Conservation (phyloP, 1,140 invertebrate species). For the Saccostrea glomerata region DNA sequence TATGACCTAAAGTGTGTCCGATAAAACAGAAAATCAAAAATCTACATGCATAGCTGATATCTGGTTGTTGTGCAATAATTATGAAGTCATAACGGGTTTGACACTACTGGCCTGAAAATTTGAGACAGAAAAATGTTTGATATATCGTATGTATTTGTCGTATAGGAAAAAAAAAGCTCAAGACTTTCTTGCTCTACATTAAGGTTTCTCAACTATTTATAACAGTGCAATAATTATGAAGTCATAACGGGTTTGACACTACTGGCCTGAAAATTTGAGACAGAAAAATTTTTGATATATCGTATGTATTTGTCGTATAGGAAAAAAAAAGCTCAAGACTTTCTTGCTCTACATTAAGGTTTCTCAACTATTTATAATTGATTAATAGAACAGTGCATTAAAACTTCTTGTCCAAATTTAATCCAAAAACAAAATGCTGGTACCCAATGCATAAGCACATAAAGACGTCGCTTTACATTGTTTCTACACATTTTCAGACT, state of each 20-base stretch:
- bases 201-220: too few relatives aligned
- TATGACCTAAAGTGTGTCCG: neutral
- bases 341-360: too few relatives aligned
- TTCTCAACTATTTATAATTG: too few relatives aligned
- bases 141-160: neutral
- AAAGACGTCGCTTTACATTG: too few relatives aligned
- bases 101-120: conserved; percentile 22
- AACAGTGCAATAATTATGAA: neutral
- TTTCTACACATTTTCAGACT: neutral
- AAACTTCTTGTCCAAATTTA: too few relatives aligned
- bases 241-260: neutral
- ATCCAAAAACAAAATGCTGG: too few relatives aligned
- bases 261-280: conserved; percentile 22
- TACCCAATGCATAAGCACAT: too few relatives aligned
- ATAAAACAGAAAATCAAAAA: neutral
- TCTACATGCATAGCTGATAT: neutral
- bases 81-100: neutral
- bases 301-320: neutral
- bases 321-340: neutral
- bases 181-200: neutral
- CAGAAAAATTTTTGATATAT: neutral
- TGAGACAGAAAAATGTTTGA: conserved; percentile 14
- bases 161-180: neutral
- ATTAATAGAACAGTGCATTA: too few relatives aligned
- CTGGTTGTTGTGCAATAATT: neutral